Base-by-base conservation (phyloP, 2,888 invertebrate species). In the Nymphalis polychloros region DNA sequence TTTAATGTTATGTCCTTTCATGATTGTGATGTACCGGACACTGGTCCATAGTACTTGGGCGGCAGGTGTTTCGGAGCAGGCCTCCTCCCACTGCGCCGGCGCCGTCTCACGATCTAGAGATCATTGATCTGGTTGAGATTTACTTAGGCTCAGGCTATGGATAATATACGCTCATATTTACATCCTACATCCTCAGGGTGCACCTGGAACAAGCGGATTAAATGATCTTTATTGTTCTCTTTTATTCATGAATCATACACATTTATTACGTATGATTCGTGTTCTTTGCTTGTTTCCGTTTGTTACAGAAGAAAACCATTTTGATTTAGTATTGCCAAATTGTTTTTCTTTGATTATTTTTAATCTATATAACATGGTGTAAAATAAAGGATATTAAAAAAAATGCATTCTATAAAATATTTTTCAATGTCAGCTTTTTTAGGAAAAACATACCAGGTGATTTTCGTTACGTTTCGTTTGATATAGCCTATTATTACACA, bases 121-220 rank as follows among this genome's bases (percentile, higher is more conserved):
- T 89, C 92, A 91, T 86, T 85, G 92, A 87, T 90, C 92, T 87
- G 88, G 84, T 81, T 77, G 88, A 89, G 91, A 91, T 91, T 91
- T 90, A 85, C 87, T 85, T 84, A 84, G 83, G 84, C 68, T 68
- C 70, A 48, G 64, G 70, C 64, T 72, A 71, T 67, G 64, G 65
- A 69, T 64, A 63, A 61, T 73, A 67, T 75, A 73, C 60, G 73
- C 19, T 57, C 57, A 72, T 77, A 75, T 73, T 74, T 73, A 68
- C 72, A 73, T 76, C 67, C 67, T 67, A 70, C 72, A 68, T 72
- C 72, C 72, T 72, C 63, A 53, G 53, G 68, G 67, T 68, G 72
- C 72, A 72, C 72, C 72, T 72, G 72, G 65, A 62, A 62, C 62
- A 55, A 62, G 61, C 55, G 67, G 20, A 67, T 67, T 67, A 49